Percentiles rank a stretch among this genome's conserved stretches.
Evolutionary conservation across 2,113 vertebrate species (phyloP).

Genomic region (Lasiurus cinereus): DNA sequence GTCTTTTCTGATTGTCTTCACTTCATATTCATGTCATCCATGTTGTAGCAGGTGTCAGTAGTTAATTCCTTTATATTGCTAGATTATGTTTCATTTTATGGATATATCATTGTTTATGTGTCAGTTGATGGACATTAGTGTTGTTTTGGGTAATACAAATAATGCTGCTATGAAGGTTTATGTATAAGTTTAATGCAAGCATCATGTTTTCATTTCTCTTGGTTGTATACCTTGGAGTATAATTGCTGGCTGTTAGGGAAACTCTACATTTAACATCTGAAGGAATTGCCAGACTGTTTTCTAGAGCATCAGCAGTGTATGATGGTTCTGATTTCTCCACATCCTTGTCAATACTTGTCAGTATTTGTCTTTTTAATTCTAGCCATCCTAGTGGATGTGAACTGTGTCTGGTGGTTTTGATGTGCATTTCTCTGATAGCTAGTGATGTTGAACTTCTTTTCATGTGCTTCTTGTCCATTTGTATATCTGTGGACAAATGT

Average conservation of each 20-base stretch:
- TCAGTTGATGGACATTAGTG: not conserved
- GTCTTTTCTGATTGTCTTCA: not conserved
- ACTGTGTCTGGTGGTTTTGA: slow-evolving; percentile 5
- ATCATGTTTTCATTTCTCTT: slow-evolving; percentile 34
- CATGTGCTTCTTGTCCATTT: not conserved
- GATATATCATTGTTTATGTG: not conserved
- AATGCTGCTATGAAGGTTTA: not conserved
- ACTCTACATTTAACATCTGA: not conserved
- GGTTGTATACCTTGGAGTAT: not conserved
- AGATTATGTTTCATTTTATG: not conserved
- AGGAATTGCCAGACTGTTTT: not conserved
- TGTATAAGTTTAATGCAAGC: not conserved
- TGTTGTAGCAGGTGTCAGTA: not conserved
- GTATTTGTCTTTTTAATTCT: not conserved
- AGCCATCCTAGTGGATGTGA: not conserved
- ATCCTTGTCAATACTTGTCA: not conserved
- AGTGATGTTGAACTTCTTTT: not conserved
- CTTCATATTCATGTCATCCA: not conserved
- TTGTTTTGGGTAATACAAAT: not conserved
- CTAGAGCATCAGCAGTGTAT: not conserved
- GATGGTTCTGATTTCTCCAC: not conserved
- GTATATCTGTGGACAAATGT: too few species aligned
- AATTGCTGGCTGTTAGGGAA: not conserved
- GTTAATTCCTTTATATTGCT: slow-evolving; percentile 3
- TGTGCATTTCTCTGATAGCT: not conserved